Evolutionary conservation across 2,797 vertebrate species (phyloP).

Genomic region (Lepilemur septentrionalis): DNA sequence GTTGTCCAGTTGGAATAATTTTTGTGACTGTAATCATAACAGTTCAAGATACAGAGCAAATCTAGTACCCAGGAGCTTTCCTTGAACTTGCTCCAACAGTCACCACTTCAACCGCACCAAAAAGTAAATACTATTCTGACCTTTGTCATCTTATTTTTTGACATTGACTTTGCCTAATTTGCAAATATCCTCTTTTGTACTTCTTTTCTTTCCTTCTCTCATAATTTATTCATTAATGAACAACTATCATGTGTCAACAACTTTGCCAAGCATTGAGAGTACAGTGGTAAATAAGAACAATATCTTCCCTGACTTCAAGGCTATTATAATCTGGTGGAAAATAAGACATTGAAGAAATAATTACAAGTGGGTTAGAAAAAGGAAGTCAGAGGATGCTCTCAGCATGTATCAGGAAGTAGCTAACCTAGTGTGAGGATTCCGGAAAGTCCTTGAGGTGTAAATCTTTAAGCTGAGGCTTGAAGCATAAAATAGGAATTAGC

Average conservation of each 20-base stretch:
- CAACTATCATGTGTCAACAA: not conserved
- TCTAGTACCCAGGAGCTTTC: not conserved
- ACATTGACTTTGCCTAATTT: not conserved
- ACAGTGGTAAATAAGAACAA: constrained; percentile 22
- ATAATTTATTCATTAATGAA: constrained; percentile 20
- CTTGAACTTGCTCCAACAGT: not conserved
- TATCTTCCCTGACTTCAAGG: not conserved
- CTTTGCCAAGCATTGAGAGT: not conserved
- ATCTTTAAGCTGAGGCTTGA: not conserved
- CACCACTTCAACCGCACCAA: not conserved
- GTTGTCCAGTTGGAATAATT: not conserved
- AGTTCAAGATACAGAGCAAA: not conserved
- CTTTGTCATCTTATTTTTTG: not conserved
- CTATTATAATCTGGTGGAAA: not conserved
- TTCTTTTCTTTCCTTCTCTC: not conserved
- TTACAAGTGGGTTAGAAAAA: not conserved
- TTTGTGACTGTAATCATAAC: not conserved
- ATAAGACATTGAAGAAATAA: constrained; percentile 20
- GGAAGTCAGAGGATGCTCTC: not conserved
- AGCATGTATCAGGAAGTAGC: not conserved
- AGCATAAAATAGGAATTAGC: not conserved
- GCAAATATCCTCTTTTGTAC: not conserved
- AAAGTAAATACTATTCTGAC: not conserved
- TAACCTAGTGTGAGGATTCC: not conserved
- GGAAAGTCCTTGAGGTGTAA: not conserved